Base-by-base conservation (phyloP, 2,797 vertebrate genomes). In the Falco concolor region DNA sequence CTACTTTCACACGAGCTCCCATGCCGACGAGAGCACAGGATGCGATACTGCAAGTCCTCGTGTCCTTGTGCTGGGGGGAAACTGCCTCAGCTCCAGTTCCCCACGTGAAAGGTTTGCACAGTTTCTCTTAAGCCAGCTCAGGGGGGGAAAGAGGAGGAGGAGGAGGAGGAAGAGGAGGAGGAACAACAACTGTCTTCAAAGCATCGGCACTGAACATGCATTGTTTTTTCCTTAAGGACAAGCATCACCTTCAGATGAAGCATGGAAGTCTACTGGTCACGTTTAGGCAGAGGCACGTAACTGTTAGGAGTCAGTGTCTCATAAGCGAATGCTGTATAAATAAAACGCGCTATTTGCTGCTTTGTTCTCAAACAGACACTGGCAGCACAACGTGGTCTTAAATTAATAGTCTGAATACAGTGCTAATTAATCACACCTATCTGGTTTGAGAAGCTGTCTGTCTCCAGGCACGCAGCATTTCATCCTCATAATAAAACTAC, bases 21-120 rank as follows among this genome's bases (percentile, higher is more conserved):
- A 1, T 1, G 5, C 65, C 40, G 38, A 8, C 0, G 5, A 18
- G 49, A 52, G 17, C 21, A 12, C 0, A 4, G 52, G 54, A 12
- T 8, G 40, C 7, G 74, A 34, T 13, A 4, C 57, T 59, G 54
- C 57, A 47, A 24, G 17, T 19, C 73, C 8, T 28, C 25, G 34
- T 22, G 19, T 19, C 73, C 8, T 28, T 28, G 34, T 22, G 53
- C 63, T 34, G 25, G 34, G 34, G 10, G 22, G 10, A 10, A 2
- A 3, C 14, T 44, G 63, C 53, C 57, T 60, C 19, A 32, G 28
- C 30, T 16, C 73, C 45, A 47, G 27, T 69, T 76, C 53, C 44
- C 65, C 32, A 7, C 0, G 0, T 17, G 45, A 25, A 36, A 61
- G 52, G 54, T 24, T 10, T 57, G 78, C 56, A 69, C 11, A 18